Base-by-base conservation (phyloP, 1,140 invertebrate species). In the Gonatopus flavifemur region DNA sequence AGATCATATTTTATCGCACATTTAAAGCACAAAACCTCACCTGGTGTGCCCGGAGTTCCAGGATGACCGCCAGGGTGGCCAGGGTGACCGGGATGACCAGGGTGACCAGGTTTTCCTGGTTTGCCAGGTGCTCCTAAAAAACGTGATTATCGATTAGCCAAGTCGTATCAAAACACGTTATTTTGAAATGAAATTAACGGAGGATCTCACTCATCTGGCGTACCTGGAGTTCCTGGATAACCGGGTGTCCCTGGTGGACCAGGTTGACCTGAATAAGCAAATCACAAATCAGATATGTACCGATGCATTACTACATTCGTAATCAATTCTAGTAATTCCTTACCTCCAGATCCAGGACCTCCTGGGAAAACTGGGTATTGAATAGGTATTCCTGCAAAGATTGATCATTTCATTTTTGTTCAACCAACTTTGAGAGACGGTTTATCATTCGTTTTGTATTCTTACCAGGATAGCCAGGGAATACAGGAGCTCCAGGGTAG, bases 1-100 rank as follows among this genome's bases (percentile, higher is more conserved):
- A n/a, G n/a, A n/a, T n/a, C n/a, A n/a, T n/a, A n/a, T n/a, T n/a
- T n/a, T n/a, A n/a, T n/a, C n/a, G n/a, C n/a, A n/a, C n/a, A n/a
- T n/a, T n/a, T n/a, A n/a, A n/a, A n/a, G n/a, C n/a, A n/a, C n/a
- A n/a, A n/a, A n/a, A n/a, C n/a, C n/a, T n/a, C n/a, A 31, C 78
- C 74, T 16, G 77, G 80, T 36, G 7, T 47, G 6, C 66, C 69
- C 66, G 72, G 59, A 5, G 40, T 45, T 3, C 24, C 52, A 1
- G 52, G 31, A 2, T n/a, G 25, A 0, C 20, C 15, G 9, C 40
- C 46, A 16, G 81, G 80, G 60, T 76, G 73, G 30, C 78, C 76
- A 10, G 77, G 81, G 49, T 78, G 56, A 5, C 21, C 57, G 13
- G 37, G 50, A 21, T 1, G 43, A 21, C 25, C 55, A 10, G 42